These are phyloP conservation scores for Xanthia togata DNA, from an alignment of 2,888 invertebrate genomes.

Conservation along the genomic window DNA sequence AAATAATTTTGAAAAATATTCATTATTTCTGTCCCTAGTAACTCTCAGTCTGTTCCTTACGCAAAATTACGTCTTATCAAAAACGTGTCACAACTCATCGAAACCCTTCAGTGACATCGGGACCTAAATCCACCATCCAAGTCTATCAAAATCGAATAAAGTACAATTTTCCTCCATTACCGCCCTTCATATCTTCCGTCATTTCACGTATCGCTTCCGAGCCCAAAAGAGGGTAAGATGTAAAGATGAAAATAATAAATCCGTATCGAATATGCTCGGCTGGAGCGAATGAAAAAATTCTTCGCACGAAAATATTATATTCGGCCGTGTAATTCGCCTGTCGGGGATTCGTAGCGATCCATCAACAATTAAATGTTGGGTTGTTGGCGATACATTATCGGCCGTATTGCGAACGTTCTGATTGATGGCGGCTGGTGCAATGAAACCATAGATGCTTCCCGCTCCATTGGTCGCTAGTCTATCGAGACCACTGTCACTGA, in stretches of 20 bases:
- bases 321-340: constrained; percentile 81
- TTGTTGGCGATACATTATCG: constrained; percentile 88
- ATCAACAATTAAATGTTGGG: constrained; percentile 89
- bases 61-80: constrained; percentile 56
- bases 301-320: constrained; percentile 67
- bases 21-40: background rate
- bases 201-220: constrained; percentile 90
- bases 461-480: constrained; percentile 76
- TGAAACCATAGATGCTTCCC: constrained; percentile 78
- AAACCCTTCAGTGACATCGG: constrained; percentile 81
- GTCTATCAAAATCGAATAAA: constrained; percentile 90
- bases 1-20: background rate
- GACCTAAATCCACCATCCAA: constrained; percentile 86
- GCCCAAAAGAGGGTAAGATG: constrained; percentile 86
- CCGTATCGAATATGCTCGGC: constrained; percentile 88
- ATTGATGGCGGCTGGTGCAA: constrained; percentile 84
- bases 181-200: constrained; percentile 89
- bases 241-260: constrained; percentile 89
- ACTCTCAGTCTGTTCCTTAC: constrained; percentile 17
- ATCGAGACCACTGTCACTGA: constrained; percentile 79
- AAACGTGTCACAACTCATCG: constrained; percentile 70
- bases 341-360: constrained; percentile 79
- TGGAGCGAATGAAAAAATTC: constrained; percentile 80
- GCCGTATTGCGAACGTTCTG: constrained; percentile 83
- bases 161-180: constrained; percentile 90